These are phyloP conservation scores for Mesembrinibis cayennensis DNA, from an alignment of 2,113 vertebrate species.

Conservation along the genomic window DNA sequence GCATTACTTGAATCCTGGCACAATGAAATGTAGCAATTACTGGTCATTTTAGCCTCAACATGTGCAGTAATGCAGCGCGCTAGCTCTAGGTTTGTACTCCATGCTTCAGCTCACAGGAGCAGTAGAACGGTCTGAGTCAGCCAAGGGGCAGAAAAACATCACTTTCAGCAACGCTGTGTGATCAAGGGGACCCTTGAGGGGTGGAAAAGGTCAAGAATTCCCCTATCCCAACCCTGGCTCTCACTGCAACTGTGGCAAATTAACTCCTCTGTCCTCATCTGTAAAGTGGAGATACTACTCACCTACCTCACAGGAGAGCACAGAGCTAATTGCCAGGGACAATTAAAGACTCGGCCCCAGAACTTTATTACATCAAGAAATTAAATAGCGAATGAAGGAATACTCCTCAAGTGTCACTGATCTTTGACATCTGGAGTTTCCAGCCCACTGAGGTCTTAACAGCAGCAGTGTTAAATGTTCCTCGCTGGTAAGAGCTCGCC, in stretches of 20 bases:
- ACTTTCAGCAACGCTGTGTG: neutral
- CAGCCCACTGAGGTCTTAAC: neutral
- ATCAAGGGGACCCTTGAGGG: slow-evolving; percentile 37
- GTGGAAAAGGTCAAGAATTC: slow-evolving; percentile 54
- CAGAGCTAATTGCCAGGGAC: neutral
- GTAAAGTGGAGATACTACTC: neutral
- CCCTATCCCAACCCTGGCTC: neutral
- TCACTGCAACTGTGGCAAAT: neutral
- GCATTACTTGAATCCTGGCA: neutral
- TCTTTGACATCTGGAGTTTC: slow-evolving; percentile 30
- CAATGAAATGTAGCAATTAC: neutral
- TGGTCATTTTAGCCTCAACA: neutral
- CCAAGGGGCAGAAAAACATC: slow-evolving; percentile 55
- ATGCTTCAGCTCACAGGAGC: neutral
- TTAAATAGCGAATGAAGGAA: neutral
- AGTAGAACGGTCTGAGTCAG: slow-evolving; percentile 9
- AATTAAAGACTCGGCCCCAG: neutral
- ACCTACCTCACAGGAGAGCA: neutral
- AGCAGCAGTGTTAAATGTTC: neutral
- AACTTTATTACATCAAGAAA: slow-evolving; percentile 10
- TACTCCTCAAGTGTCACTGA: slow-evolving; percentile 7
- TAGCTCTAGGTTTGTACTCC: neutral
- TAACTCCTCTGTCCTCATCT: slow-evolving; percentile 19
- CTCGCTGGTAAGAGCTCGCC: neutral
- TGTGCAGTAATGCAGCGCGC: neutral